Base-by-base conservation (phyloP, 2,113 vertebrate species). In the Sylvicapra grimmia region DNA sequence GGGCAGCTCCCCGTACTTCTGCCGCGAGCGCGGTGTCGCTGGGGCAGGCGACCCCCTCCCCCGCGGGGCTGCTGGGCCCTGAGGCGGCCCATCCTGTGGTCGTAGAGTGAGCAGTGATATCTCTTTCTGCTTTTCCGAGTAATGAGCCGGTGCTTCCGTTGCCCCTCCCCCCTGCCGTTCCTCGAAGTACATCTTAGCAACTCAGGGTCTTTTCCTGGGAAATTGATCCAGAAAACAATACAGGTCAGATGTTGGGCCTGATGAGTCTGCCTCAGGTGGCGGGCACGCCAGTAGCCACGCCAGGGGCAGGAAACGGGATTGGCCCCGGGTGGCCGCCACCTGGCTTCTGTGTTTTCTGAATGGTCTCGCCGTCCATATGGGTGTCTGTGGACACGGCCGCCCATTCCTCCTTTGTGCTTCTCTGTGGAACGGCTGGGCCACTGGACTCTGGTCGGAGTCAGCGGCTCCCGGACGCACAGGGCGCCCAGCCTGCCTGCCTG, bases 361-460 rank as follows among this genome's bases (percentile, higher is more conserved):
- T 1, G 16, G 12, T 4, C 6, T 84, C 14, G 4, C 33, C 1
- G 0, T 21, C 58, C 6, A 0, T 0, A 0, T 2, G 1, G 14
- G 18, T 23, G 8, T 27, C 33, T 25, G 5, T 2, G 47, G 68
- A 8, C 16, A 6, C 19, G 0, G 5, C 27, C 5, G 47, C 58
- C 36, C 33, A 4, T 8, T 59, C 6, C 2, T 36, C 33, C n/a
- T 40, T 31, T 12, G n/a, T 33, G 6, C 54, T 19, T 36, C 29
- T 16, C 51, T 58, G 40, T 10, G 63, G 27, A 27, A 1, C 9
- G 2, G n/a, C n/a, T 0, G 2, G 63, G 25, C 65, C n/a, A 0
- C 19, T 5, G 10, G 87, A 2, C 51, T 31, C 33, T 12, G 21
- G 2, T 27, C 2, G 3, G 86, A 53, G 86, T 5, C 61, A 15